Evolutionary conservation across 2,888 invertebrate species (phyloP), one percentile per base, ranked within the genome.

Genomic region (Scaptomyza tumidula): DNA sequence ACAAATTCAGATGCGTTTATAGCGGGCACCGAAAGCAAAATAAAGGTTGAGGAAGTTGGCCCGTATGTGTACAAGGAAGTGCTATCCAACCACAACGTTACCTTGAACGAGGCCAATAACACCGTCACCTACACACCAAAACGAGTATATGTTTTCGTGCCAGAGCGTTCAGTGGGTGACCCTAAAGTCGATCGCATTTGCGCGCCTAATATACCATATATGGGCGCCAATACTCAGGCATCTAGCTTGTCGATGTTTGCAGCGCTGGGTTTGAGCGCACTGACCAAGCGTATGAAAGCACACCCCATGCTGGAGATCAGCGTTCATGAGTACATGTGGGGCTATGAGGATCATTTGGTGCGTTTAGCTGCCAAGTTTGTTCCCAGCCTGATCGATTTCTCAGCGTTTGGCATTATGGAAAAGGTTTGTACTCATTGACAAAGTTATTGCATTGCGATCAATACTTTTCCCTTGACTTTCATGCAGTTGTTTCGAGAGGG

Each of bases 51-150:
- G 53, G 95, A 97, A 93, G 91, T 96, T 19, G 97, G 97, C 0
- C 97, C 97, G 0, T 97, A 96, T 88, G 94, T 95, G 16, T 98
- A 97, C 92, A 95, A 95, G 86, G 97, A 97, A 91, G 88, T 93
- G 48, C 91, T 96, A 54, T 94, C 94, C 52, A 95, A 97, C 83
- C 91, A 93, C 35, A 95, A 97, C 80, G 92, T 95, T 9, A 94
- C 93, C 6, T 94, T 95, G 91, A 93, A 94, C 71, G 93, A 93
- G 6, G 65, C 67, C 48, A 94, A 95, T 71, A 95, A 95, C 0
- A 95, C 96, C 1, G 90, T 97, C 75, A 94, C 94, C 0, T 96
- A 94, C 89, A 92, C 91, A 0, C 96, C 97, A 0, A 93, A 91
- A 53, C 92, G 95, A 19, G 90, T 89, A 1, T 92, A 96, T 9